Base-by-base conservation (phyloP, 2,888 invertebrate species). In the Polydrusus tereticollis region DNA sequence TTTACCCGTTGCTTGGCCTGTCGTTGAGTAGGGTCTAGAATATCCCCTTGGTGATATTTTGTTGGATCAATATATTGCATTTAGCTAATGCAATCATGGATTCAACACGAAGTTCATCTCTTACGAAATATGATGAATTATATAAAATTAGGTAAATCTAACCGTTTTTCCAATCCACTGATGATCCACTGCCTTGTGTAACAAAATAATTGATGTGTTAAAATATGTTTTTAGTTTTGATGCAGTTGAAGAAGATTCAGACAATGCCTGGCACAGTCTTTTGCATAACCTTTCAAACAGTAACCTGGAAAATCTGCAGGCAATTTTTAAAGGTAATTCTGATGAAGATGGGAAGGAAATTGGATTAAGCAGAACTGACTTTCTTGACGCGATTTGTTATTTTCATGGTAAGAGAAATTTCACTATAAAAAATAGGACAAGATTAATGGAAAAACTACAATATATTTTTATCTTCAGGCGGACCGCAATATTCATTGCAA, bases 351-450 rank as follows among this genome's bases (percentile, higher is more conserved):
- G 20, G 1, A 43, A 73, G 58, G 75, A 76, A 55, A 62, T 72
- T 23, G 82, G 82, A 7, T 79, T 86, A 7, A 79, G 71, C 16
- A 83, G 80, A 77, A 79, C 82, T 62, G 82, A 83, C 69, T 86
- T 86, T 77, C 73, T 83, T n/a, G 76, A 79, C 20, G 82, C 83
- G 4, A 77, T 86, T 62, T 80, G 81, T 58, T 75, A 76, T 52
- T 78, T 85, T 58, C 81, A 83, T 47, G 85, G 85, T 85, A 76
- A 52, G 64, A 20, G 10, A 10, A 6, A 18, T 36, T 36, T 36
- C 29, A 29, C 29, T 29, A 29, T 29, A 5, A 29, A 29, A 5
- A 29, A 29, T 7, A 7, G 7, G 29, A 29, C 7, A 5, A 29
- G 29, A 7, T 29, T 5, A 29, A 29, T 29, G 4, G 4, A 29